Base-by-base conservation (phyloP, 2,888 invertebrate genomes). In the Apodemia duryi region DNA sequence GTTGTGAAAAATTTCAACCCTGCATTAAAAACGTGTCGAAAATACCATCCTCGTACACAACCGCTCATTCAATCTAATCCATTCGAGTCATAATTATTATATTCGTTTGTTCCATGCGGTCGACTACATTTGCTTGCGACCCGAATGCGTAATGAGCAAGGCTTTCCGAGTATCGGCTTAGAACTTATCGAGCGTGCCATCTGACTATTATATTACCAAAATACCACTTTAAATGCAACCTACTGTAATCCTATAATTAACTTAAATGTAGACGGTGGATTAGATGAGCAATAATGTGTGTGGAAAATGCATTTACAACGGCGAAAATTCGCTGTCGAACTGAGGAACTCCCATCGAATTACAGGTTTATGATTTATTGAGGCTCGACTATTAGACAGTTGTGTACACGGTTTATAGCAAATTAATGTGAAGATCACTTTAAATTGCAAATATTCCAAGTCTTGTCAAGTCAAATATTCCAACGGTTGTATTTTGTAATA, bases 131-230 rank as follows among this genome's bases (percentile, higher is more conserved):
- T 57, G 81, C 79, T 72, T 81, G 89, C 88, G 89, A 77, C 82
- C 85, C 80, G 91, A 88, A 90, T 91, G 83, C 84, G 81, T 86
- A 91, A 91, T 91, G 83, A 86, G 85, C 77, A 71, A 79, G 77
- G 80, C 83, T 86, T 91, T 91, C 90, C 85, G 81, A 85, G 91
- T 91, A 91, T 86, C 84, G 80, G 77, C 80, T 80, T 80, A 78
- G 84, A 78, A 82, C 80, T 83, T 89, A 91, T 91, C 91, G 82
- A 81, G 85, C 90, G 90, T 91, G 88, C 91, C 87, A 91, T 91
- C 91, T 86, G 84, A 90, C 91, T 89, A 86, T 89, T 88, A 88
- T 89, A 88, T 90, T 91, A 90, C 90, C 89, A 85, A 91, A 91
- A 91, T 88, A 87, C 86, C 83, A 85, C 85, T 88, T 87, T 84